These are phyloP conservation scores for Sthenelais limicola DNA, from an alignment of 2,888 invertebrate species.

Conservation along the genomic window DNA sequence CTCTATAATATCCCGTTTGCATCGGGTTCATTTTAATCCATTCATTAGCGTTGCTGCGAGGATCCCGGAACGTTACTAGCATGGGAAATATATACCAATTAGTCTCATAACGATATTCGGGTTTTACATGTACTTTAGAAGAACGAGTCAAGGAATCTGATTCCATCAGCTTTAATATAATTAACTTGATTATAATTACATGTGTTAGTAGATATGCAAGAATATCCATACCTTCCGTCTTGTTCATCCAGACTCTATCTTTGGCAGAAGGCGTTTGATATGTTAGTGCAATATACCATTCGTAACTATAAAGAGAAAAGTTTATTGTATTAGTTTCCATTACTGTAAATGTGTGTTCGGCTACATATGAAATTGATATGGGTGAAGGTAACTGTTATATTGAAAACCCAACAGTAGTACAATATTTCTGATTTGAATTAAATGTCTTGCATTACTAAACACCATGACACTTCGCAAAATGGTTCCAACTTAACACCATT, in stretches of 20 bases:
- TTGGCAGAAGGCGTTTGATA: slow-evolving; percentile 76
- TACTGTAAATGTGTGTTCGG: neutral
- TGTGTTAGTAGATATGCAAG: neutral
- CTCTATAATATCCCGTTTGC: slow-evolving; percentile 90
- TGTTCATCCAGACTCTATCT: slow-evolving; percentile 53
- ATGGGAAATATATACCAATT: neutral
- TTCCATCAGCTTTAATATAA: no score
- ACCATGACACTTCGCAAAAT: neutral
- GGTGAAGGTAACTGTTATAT: neutral
- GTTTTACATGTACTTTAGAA: no score
- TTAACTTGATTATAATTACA: neutral
- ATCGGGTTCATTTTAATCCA: slow-evolving; percentile 90
- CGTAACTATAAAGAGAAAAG: slow-evolving; percentile 56
- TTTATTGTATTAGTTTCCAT: neutral
- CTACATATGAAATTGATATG: neutral
- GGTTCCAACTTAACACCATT: neutral
- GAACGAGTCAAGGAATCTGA: no score
- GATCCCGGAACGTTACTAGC: slow-evolving; percentile 39
- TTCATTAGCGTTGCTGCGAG: slow-evolving; percentile 54
- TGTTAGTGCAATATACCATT: slow-evolving; percentile 88
- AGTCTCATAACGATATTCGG: no score
- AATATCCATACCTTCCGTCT: slow-evolving; percentile 29
- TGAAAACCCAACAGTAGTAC: no score
- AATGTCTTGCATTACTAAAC: neutral
- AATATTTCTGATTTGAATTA: neutral